A percentile compares a stretch with the other conserved stretches of the same genome.
Evolutionary conservation across 1,140 invertebrate species (phyloP).

Genomic region (Thalassaphorura encarpata): DNA sequence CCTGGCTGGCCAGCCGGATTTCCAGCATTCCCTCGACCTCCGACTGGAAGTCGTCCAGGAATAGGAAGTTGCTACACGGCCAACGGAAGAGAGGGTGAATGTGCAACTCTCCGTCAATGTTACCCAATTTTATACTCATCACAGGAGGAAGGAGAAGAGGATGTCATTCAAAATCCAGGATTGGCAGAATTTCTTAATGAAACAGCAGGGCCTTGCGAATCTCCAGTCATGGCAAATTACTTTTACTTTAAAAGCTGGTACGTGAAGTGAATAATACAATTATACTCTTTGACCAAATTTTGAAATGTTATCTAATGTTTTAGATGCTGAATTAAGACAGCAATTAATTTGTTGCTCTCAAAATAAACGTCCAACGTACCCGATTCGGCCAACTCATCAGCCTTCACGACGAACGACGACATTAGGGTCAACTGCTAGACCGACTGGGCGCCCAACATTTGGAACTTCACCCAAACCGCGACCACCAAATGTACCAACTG

Average conservation of each 20-base stretch:
- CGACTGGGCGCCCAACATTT: slow-evolving; percentile 23
- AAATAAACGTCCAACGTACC: slow-evolving; percentile 6
- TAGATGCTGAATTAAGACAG: slow-evolving; percentile 4
- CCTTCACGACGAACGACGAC: slow-evolving; percentile 28
- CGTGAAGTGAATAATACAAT: background rate
- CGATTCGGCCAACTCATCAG: slow-evolving; percentile 12
- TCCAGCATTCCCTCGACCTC: background rate
- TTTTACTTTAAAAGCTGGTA: slow-evolving; percentile 11
- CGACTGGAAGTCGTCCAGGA: background rate
- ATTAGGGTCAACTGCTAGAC: slow-evolving; percentile 31
- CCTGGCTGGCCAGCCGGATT: background rate
- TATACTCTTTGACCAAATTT: background rate
- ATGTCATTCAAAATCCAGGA: slow-evolving; percentile 5
- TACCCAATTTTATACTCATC: slow-evolving; percentile 17
- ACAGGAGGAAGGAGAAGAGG: background rate
- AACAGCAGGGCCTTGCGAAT: slow-evolving; percentile 15
- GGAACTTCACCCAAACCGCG: background rate
- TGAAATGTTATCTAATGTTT: background rate
- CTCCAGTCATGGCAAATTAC: background rate
- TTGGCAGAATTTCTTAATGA: slow-evolving; percentile 14
- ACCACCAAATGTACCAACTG: background rate
- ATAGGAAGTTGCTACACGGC: background rate
- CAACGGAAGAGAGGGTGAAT: slow-evolving; percentile 1
- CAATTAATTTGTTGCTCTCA: slow-evolving; percentile 13
- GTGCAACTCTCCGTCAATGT: slow-evolving; percentile 11